Conservation (phyloP, 2,888 invertebrate genomes). For the Rhorus exstirpatorius region DNA sequence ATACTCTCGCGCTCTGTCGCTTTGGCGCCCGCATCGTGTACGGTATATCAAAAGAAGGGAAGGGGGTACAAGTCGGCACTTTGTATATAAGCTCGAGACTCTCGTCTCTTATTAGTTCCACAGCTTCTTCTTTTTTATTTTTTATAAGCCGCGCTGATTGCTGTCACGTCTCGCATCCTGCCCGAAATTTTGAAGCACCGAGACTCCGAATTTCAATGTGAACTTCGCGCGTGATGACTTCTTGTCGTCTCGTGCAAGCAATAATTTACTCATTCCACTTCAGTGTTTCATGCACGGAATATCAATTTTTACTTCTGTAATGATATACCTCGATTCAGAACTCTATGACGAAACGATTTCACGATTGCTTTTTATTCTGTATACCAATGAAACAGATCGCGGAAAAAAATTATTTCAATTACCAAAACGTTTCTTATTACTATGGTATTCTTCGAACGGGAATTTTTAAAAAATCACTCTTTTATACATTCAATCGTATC, state of each 20-base stretch:
- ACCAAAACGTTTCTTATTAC: too few relatives aligned
- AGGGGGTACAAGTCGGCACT: slow-evolving; percentile 27
- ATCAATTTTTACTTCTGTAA: slow-evolving; percentile 51
- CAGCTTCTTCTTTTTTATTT: slow-evolving; percentile 10
- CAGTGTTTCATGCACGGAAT: slow-evolving; percentile 1
- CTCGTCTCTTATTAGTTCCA: slow-evolving; percentile 53
- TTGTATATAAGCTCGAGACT: slow-evolving; percentile 19
- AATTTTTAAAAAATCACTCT: too few relatives aligned
- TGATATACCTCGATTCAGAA: slow-evolving; percentile 1
- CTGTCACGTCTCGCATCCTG: slow-evolving; percentile 23
- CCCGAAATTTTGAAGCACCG: slow-evolving; percentile 16
- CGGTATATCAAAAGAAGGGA: slow-evolving; percentile 26
- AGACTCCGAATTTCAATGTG: slow-evolving; percentile 18
- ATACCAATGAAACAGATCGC: too few relatives aligned
- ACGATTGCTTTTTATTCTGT: too few relatives aligned
- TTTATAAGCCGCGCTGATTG: slow-evolving; percentile 16
- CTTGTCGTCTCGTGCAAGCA: slow-evolving; percentile 7
- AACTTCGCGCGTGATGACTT: slow-evolving; percentile 51
- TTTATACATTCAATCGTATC: too few relatives aligned
- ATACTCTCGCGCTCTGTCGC: neutral
- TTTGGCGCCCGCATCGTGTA: slow-evolving; percentile 18
- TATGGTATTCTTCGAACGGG: too few relatives aligned
- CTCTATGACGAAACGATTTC: slow-evolving; percentile 61
- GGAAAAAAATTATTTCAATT: too few relatives aligned
- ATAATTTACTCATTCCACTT: slow-evolving; percentile 46